These are phyloP conservation scores for Leptoteleia sp. DNA, from an alignment of 1,140 invertebrate species.

Conservation along the genomic window DNA sequence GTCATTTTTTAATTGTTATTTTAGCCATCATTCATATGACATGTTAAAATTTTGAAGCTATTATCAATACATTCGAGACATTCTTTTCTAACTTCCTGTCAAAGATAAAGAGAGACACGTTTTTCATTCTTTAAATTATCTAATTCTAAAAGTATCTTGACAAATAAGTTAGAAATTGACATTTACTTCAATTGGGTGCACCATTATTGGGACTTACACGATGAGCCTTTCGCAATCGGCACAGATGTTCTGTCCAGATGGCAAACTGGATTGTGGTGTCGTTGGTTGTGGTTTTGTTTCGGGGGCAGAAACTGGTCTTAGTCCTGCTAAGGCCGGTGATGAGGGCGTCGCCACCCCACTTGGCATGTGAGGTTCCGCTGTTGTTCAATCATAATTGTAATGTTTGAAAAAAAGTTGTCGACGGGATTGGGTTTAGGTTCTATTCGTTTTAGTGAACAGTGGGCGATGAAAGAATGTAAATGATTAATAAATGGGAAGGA, in stretches of 20 bases:
- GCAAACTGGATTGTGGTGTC: slow-evolving; percentile 84
- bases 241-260: slow-evolving; percentile 94
- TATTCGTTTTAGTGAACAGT: slow-evolving; percentile 10
- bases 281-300: slow-evolving; percentile 82
- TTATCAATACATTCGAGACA: not conserved
- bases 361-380: slow-evolving; percentile 76
- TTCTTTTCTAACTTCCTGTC: no score
- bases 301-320: slow-evolving; percentile 87
- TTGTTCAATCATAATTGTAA: slow-evolving; percentile 63
- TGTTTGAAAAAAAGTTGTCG: slow-evolving; percentile 28
- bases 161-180: slow-evolving; percentile 4
- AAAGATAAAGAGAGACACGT: no score
- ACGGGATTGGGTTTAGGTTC: not conserved
- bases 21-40: no score
- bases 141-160: no score
- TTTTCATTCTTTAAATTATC: no score
- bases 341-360: slow-evolving; percentile 80
- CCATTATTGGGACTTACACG: slow-evolving; percentile 88
- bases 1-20: no score
- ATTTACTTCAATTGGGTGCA: slow-evolving; percentile 45
- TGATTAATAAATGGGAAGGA: not conserved
- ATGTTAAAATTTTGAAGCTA: no score
- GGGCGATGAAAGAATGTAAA: slow-evolving; percentile 4
- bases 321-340: slow-evolving; percentile 78
- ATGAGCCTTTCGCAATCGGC: slow-evolving; percentile 95